Percentiles rank a stretch among this genome's conserved stretches.
Conservation (phyloP, 2,888 invertebrate species). For the Drosophila suboccidentalis region DNA sequence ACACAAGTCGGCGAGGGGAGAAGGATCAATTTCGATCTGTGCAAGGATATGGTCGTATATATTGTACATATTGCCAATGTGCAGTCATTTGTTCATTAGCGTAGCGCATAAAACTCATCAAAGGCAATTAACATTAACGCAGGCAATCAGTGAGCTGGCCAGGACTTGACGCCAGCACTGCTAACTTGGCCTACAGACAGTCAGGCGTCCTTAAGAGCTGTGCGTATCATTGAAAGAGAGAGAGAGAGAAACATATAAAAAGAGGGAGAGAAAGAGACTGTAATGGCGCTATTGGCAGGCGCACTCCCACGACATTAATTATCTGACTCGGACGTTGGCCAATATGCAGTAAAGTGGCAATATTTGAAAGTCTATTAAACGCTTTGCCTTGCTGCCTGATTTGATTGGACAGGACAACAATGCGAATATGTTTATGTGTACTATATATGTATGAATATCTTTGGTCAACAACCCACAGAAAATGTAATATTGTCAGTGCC, state of each 20-base stretch:
- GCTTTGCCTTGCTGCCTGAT: conserved; percentile 47
- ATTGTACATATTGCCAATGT: conserved; percentile 69
- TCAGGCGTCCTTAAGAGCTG: conserved; percentile 47
- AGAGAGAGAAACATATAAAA: neutral
- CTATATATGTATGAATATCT: conserved; percentile 1
- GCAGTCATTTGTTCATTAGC: conserved; percentile 79
- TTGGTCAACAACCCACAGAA: conserved; percentile 12
- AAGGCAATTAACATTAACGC: conserved; percentile 81
- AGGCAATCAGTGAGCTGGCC: conserved; percentile 69
- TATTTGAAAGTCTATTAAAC: conserved; percentile 79
- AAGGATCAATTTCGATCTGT: conserved; percentile 31
- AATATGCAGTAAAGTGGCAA: conserved; percentile 70
- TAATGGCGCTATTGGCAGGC: conserved; percentile 25
- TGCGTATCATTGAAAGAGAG: conserved; percentile 1
- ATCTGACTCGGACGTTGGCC: conserved; percentile 57
- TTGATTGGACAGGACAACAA: conserved; percentile 51
- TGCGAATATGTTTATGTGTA: conserved; percentile 40
- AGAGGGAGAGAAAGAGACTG: neutral
- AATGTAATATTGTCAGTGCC: conserved; percentile 41
- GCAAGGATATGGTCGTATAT: conserved; percentile 25
- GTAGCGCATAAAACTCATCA: conserved; percentile 80
- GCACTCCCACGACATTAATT: conserved; percentile 73
- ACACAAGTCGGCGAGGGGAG: neutral
- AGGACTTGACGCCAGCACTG: conserved; percentile 26
- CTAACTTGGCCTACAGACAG: conserved; percentile 20